A percentile compares a stretch with the other conserved stretches of the same genome.
These are phyloP conservation scores for Rhagonycha fulva DNA, from an alignment of 2,888 invertebrate genomes.

Conservation along the genomic window DNA sequence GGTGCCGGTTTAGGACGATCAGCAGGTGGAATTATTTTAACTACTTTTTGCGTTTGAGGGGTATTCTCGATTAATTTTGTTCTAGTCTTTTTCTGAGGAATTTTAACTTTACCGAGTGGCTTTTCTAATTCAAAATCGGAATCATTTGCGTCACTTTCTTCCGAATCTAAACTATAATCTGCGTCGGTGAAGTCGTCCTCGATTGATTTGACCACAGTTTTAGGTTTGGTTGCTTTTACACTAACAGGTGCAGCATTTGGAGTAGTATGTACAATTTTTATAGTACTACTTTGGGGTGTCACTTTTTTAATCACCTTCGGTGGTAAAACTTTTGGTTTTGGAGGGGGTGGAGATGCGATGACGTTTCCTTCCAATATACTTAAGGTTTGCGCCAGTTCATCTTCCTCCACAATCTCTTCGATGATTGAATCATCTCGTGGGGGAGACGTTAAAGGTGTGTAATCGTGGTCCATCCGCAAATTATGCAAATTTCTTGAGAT, in stretches of 20 bases:
- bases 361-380: conserved; percentile 48
- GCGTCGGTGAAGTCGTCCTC: conserved; percentile 63
- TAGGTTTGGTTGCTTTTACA: conserved; percentile 18
- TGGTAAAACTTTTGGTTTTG: conserved; percentile 11
- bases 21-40: conserved; percentile 5
- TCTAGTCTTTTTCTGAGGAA: conserved; percentile 39
- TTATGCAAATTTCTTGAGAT: conserved; percentile 56
- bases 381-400: conserved; percentile 52
- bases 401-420: conserved; percentile 36
- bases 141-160: conserved; percentile 54
- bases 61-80: not conserved
- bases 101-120: conserved; percentile 35
- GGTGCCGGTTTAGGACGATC: conserved; percentile 18
- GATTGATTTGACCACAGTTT: conserved; percentile 10
- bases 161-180: conserved; percentile 54
- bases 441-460: conserved; percentile 72
- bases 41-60: conserved; percentile 5
- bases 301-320: not conserved
- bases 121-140: conserved; percentile 56
- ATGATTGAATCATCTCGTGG: conserved; percentile 55
- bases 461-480: conserved; percentile 80
- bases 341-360: conserved; percentile 14
- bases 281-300: conserved; percentile 5
- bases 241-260: conserved; percentile 25
- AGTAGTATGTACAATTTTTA: not conserved